Evolutionary conservation across 2,888 invertebrate species (phyloP).

Genomic region (Amaurobius ferox): DNA sequence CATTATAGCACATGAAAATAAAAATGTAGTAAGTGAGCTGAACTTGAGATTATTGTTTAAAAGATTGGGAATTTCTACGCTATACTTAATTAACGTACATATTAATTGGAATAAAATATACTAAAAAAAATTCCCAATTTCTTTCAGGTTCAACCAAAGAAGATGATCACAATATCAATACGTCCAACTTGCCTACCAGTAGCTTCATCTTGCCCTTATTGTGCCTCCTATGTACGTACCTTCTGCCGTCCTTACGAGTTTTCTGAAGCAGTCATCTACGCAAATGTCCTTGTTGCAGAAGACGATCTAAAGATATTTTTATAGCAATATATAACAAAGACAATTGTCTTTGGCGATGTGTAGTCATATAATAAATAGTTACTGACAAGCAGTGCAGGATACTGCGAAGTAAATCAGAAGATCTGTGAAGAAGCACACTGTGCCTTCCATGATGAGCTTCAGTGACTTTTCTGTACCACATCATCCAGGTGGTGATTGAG

Average conservation of each 20-base stretch:
- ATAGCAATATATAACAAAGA: background rate
- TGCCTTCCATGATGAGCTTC: background rate
- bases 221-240: background rate
- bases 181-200: background rate
- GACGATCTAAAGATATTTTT: slow-evolving; percentile 9
- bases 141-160: slow-evolving; percentile 25
- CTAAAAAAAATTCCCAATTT: background rate
- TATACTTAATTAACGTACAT: too few relatives aligned
- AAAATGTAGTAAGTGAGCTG: too few relatives aligned
- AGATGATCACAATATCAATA: background rate
- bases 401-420: background rate
- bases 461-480: background rate
- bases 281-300: too few relatives aligned
- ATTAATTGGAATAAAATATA: too few relatives aligned
- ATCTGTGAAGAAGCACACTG: background rate
- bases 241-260: background rate
- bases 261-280: background rate
- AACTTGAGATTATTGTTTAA: too few relatives aligned
- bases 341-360: background rate
- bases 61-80: too few relatives aligned
- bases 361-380: background rate
- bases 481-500: too few relatives aligned
- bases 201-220: background rate
- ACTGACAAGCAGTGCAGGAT: background rate
- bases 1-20: too few relatives aligned